These are phyloP conservation scores for Dasyurus viverrinus DNA, from an alignment of 2,113 vertebrate genomes.

Conservation along the genomic window DNA sequence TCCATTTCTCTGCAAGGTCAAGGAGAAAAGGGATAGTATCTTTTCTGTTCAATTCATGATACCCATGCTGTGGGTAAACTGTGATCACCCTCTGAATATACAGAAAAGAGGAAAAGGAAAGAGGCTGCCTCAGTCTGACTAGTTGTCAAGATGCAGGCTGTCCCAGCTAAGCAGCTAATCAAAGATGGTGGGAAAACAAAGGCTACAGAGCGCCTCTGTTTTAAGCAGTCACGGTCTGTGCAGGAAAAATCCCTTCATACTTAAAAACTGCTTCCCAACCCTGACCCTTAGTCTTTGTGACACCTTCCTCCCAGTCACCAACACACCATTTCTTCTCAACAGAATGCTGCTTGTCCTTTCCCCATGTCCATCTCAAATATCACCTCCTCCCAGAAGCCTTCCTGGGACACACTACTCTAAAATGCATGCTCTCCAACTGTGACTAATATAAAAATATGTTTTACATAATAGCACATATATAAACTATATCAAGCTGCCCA, in stretches of 20 bases:
- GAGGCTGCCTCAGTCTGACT: background rate
- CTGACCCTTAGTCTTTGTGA: background rate
- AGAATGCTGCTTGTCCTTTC: background rate
- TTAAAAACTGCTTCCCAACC: background rate
- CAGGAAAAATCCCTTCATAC: background rate
- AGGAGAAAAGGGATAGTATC: background rate
- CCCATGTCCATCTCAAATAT: background rate
- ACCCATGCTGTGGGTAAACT: background rate
- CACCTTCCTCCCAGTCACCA: too few species aligned
- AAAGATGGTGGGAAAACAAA: background rate
- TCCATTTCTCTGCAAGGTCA: background rate
- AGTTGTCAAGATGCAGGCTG: background rate
- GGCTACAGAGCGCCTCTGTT: too few species aligned
- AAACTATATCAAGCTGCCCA: too few species aligned
- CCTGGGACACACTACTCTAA: background rate
- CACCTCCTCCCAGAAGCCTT: background rate
- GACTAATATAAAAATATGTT: too few species aligned
- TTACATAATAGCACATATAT: too few species aligned
- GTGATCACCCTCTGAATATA: background rate
- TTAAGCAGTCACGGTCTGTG: background rate
- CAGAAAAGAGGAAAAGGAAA: background rate
- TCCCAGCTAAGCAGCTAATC: background rate
- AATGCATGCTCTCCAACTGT: background rate
- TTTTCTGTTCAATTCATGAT: background rate
- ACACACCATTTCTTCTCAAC: background rate